Evolutionary conservation across 2,797 vertebrate genomes (phyloP).

Genomic region (Kryptopterus vitreolus): DNA sequence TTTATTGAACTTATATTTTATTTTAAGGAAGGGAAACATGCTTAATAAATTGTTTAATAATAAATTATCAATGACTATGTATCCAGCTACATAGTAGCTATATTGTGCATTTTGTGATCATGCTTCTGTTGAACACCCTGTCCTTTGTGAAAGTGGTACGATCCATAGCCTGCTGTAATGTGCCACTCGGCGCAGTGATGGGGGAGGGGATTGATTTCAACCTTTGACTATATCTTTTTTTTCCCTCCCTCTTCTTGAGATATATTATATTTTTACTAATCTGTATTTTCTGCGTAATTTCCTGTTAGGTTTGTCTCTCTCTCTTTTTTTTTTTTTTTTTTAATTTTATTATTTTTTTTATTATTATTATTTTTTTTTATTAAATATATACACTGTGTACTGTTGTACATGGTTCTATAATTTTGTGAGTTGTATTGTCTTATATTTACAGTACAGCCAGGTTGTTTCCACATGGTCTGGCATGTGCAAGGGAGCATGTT

Average conservation of each 20-base stretch:
- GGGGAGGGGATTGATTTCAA: background rate
- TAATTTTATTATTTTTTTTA: too few relatives aligned
- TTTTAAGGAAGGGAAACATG: too few relatives aligned
- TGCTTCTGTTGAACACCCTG: conserved; percentile 36
- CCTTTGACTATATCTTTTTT: background rate
- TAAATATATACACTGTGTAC: too few relatives aligned
- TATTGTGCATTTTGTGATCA: background rate
- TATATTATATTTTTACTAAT: too few relatives aligned
- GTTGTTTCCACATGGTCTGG: background rate
- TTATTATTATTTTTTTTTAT: too few relatives aligned
- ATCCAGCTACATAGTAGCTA: conserved; percentile 1
- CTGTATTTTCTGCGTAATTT: background rate
- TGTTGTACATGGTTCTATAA: background rate
- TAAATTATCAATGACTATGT: background rate
- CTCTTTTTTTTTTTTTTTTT: background rate
- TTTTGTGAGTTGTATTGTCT: background rate
- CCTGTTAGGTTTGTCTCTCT: too few relatives aligned
- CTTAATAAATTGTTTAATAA: too few relatives aligned
- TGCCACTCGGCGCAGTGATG: conserved; percentile 62
- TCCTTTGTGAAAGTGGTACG: conserved; percentile 67
- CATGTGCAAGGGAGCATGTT: background rate
- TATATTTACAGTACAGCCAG: too few relatives aligned
- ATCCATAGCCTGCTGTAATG: conserved; percentile 67
- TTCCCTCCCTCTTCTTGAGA: background rate
- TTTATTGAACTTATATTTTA: too few relatives aligned